Conservation (phyloP, 1,140 invertebrate genomes). For the Aleiodes sp. region DNA sequence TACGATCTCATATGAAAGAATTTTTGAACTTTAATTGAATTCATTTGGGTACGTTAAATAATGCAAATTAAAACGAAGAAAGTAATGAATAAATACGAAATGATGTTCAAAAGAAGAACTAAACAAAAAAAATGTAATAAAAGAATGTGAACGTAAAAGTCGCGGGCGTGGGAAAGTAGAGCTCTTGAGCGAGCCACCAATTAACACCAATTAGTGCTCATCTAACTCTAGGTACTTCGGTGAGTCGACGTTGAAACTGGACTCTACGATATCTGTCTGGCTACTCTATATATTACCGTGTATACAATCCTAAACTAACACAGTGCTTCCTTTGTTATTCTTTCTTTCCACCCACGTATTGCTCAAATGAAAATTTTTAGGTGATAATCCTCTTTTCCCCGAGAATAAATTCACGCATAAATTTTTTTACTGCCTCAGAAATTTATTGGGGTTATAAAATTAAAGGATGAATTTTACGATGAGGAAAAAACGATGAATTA, state of each 20-base stretch:
- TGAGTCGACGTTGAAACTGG: constrained; percentile 25
- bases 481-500: too few species aligned
- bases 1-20: neutral
- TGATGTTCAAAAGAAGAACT: neutral
- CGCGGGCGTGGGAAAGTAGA: constrained; percentile 56
- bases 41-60: constrained; percentile 19
- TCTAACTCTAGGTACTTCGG: constrained; percentile 50
- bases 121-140: constrained; percentile 29
- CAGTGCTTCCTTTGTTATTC: neutral
- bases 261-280: constrained; percentile 34
- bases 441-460: too few species aligned
- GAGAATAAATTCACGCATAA: too few species aligned
- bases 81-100: constrained; percentile 13
- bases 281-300: constrained; percentile 23
- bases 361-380: too few species aligned
- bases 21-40: neutral
- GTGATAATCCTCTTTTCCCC: too few species aligned
- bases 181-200: constrained; percentile 49
- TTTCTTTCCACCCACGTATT: neutral
- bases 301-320: neutral
- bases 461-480: too few species aligned
- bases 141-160: constrained; percentile 46
- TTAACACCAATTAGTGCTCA: constrained; percentile 61
- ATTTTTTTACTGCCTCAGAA: too few species aligned
- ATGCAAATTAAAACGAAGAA: constrained; percentile 26